Conservation (phyloP, 2,797 vertebrate species). For the Sebastes trivittatus region DNA sequence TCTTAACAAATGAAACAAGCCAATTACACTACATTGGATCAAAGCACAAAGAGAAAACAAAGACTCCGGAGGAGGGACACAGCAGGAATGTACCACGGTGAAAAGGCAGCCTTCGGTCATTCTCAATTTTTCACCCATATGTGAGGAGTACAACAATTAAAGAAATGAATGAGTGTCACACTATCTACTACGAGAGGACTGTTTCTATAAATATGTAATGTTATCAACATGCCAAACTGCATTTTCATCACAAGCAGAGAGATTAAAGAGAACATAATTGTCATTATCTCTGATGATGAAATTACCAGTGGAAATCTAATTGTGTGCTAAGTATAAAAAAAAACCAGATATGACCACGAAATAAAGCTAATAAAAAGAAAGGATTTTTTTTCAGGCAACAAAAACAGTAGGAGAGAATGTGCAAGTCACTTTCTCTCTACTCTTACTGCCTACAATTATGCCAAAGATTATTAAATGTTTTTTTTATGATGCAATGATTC, state of each 20-base stretch:
- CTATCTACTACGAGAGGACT: neutral
- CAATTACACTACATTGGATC: slow-evolving; percentile 58
- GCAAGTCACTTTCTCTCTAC: neutral
- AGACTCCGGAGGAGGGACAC: slow-evolving; percentile 11
- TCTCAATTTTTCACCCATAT: neutral
- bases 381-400: neutral
- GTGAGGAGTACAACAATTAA: slow-evolving; percentile 12
- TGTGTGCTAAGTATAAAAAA: no score
- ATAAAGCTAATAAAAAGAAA: neutral
- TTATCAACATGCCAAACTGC: neutral
- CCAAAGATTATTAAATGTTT: neutral
- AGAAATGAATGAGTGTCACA: neutral
- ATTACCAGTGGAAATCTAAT: neutral
- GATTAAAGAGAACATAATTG: neutral
- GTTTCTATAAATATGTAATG: neutral
- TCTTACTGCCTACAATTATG: neutral
- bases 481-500: neutral
- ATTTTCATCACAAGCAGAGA: neutral
- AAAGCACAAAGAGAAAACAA: slow-evolving; percentile 39
- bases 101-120: neutral
- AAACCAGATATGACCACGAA: neutral
- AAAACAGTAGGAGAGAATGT: neutral
- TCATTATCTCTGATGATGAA: neutral
- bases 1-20: slow-evolving; percentile 63
- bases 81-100: neutral